These are phyloP conservation scores for Chrysemys picta DNA, from an alignment of 2,113 vertebrate species.

Conservation along the genomic window DNA sequence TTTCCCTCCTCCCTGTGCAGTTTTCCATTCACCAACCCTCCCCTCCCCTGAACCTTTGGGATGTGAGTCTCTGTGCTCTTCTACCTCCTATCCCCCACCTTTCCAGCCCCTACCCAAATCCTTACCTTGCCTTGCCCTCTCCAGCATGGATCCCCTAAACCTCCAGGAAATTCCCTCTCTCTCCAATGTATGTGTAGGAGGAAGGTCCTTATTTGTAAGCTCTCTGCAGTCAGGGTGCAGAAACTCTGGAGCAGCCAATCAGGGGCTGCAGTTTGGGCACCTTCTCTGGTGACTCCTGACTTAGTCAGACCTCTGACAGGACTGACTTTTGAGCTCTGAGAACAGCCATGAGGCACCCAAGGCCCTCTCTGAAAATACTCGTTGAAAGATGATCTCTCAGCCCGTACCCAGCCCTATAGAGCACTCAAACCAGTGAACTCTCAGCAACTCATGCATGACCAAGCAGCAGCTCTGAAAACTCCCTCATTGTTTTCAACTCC, in stretches of 20 bases:
- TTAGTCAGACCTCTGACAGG: not conserved
- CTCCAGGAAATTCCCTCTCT: not conserved
- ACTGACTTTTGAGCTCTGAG: not conserved
- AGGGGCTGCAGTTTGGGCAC: not conserved
- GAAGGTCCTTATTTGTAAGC: not conserved
- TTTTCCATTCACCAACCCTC: not conserved
- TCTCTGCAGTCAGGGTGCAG: not conserved
- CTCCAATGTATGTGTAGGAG: not conserved
- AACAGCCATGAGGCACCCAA: not conserved
- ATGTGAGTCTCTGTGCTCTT: not conserved
- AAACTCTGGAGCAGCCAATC: not conserved
- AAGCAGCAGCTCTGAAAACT: slow-evolving; percentile 16
- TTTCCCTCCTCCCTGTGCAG: not conserved
- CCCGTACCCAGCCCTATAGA: not conserved
- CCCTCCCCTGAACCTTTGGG: not conserved
- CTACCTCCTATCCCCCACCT: not conserved
- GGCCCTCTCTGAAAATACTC: not conserved
- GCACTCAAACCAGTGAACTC: not conserved
- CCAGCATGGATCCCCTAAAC: not conserved
- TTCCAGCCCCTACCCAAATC: not conserved
- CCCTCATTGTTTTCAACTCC: not conserved
- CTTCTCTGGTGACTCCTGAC: not conserved
- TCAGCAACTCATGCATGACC: not conserved
- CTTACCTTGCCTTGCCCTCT: not conserved
- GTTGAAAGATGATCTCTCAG: accelerated